phyloP scores from a whole-genome alignment of 2,113 vertebrate genomes.

The Sialia sialis region DNA sequence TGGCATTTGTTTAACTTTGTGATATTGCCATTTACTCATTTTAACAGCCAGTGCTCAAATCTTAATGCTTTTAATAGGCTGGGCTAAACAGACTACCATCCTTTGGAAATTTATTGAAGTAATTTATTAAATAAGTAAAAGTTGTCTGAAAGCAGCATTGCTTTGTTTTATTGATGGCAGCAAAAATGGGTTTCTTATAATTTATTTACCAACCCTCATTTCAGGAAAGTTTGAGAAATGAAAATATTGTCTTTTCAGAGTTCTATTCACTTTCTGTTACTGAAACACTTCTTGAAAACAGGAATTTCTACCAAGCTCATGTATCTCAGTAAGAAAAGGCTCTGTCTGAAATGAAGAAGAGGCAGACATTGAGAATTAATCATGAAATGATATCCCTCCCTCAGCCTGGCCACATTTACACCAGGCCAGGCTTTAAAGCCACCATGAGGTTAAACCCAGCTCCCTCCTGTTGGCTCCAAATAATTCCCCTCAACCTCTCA shows the following conservation, averaged over 20 bases:
- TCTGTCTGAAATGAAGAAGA: neutral
- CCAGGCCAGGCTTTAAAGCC: neutral
- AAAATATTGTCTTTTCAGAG: neutral
- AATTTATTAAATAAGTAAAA: conserved; percentile 71
- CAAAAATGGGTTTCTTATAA: neutral
- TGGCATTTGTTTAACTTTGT: conserved; percentile 82
- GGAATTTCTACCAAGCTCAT: neutral
- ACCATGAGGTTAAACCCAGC: conserved; percentile 7
- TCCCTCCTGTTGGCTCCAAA: neutral
- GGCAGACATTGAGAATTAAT: conserved; percentile 13
- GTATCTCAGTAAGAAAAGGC: neutral
- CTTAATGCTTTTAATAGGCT: conserved; percentile 79
- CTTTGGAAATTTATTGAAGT: conserved; percentile 71
- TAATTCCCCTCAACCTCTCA: neutral
- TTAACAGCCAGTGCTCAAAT: conserved; percentile 78
- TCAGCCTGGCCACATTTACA: neutral
- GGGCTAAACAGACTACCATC: conserved; percentile 74
- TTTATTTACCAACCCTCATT: neutral
- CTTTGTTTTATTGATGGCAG: conserved; percentile 28
- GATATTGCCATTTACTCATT: conserved; percentile 80
- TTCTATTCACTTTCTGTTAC: neutral
- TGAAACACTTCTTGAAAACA: neutral
- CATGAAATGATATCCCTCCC: neutral
- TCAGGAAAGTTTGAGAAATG: neutral
- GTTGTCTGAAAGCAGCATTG: conserved; percentile 38